Conservation (phyloP, 2,888 invertebrate genomes). For the Ischnura elegans region DNA sequence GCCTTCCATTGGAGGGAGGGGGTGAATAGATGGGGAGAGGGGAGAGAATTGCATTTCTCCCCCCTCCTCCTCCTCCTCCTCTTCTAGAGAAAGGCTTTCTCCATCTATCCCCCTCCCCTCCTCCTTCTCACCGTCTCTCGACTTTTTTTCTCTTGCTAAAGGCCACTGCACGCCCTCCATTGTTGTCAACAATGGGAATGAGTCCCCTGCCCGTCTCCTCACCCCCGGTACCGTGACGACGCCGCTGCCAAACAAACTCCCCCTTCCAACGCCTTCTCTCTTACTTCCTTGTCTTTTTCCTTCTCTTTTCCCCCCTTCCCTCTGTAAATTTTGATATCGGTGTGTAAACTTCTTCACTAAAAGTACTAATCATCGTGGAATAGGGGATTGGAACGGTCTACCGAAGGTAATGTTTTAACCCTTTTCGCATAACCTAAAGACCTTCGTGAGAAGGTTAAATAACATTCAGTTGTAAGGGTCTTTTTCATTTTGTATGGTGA, state of each 20-base stretch:
- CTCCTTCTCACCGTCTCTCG: neutral
- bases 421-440: too few relatives aligned
- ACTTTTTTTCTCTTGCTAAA: slow-evolving; percentile 29
- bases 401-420: too few relatives aligned
- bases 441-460: too few relatives aligned
- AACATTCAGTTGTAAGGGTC: too few relatives aligned
- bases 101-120: neutral
- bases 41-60: slow-evolving; percentile 23
- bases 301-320: neutral
- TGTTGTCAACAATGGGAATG: slow-evolving; percentile 61
- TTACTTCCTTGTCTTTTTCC: neutral
- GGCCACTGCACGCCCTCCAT: slow-evolving; percentile 52
- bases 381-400: too few relatives aligned
- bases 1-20: neutral
- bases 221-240: neutral
- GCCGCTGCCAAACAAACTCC: neutral
- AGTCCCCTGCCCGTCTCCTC: neutral
- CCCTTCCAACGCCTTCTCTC: neutral
- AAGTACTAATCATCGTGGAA: too few relatives aligned
- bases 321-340: too few relatives aligned
- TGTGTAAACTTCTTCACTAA: too few relatives aligned
- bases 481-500: too few relatives aligned
- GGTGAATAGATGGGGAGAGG: neutral
- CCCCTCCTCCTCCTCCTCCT: neutral
- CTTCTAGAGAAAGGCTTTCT: too few relatives aligned